A percentile compares a stretch with the other conserved stretches of the same genome.
Evolutionary conservation across 1,140 invertebrate genomes (phyloP).

Genomic region (Ceratina japonica): DNA sequence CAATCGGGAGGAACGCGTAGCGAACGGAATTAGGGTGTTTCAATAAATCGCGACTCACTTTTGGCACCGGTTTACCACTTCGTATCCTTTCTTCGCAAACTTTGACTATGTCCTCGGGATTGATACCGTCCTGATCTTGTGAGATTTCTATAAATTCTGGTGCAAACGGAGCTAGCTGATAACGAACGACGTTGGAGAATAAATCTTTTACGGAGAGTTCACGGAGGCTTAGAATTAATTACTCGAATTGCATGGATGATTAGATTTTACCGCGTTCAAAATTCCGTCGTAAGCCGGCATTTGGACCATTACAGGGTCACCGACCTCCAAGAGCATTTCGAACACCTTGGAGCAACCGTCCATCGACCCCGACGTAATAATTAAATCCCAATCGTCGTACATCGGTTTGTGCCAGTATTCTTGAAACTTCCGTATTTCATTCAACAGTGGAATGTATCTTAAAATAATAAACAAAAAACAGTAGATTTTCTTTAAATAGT

Average conservation of each 20-base stretch:
- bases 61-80: constrained; percentile 65
- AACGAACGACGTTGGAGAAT: constrained; percentile 4
- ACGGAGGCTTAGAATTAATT: too few species aligned
- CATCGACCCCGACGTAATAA: constrained; percentile 86
- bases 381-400: constrained; percentile 80
- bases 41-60: constrained; percentile 65
- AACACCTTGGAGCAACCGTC: constrained; percentile 86
- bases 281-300: constrained; percentile 84
- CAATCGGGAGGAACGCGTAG: too few species aligned
- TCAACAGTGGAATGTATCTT: constrained; percentile 81
- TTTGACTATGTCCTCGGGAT: constrained; percentile 68
- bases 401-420: constrained; percentile 83
- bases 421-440: constrained; percentile 83
- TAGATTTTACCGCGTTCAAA: constrained; percentile 63
- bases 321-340: constrained; percentile 83
- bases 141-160: constrained; percentile 70
- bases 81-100: constrained; percentile 64
- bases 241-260: not conserved
- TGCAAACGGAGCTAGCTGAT: constrained; percentile 67
- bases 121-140: constrained; percentile 74
- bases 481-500: not conserved
- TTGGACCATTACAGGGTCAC: constrained; percentile 84
- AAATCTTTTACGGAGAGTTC: not conserved
- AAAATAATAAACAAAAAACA: constrained; percentile 25
- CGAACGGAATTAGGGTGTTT: not conserved